phyloP scores from a whole-genome alignment of 2,113 vertebrate species.

The Python bivittatus region DNA sequence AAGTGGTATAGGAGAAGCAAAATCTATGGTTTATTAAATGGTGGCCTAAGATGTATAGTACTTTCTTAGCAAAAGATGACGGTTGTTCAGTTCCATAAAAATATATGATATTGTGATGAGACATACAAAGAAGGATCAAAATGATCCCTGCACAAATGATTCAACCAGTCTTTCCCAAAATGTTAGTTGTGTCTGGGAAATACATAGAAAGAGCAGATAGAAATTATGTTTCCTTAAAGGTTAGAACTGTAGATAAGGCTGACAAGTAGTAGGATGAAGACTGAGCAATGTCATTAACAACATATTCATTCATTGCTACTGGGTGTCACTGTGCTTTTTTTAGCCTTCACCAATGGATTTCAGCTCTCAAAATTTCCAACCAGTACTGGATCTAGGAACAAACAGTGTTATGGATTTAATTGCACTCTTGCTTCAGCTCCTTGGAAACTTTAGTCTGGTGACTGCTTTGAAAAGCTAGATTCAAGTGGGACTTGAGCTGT shows the following conservation, averaged over 20 bases:
- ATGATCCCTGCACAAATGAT: neutral
- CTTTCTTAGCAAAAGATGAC: neutral
- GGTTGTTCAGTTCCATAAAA: neutral
- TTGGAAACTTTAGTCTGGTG: neutral
- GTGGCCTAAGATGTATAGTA: neutral
- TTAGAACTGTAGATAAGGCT: neutral
- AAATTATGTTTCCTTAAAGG: neutral
- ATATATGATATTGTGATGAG: neutral
- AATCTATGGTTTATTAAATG: neutral
- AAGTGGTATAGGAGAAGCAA: neutral
- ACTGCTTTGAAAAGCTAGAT: neutral
- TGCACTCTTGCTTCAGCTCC: neutral
- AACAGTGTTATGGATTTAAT: no score
- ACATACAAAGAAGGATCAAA: neutral
- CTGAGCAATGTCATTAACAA: neutral
- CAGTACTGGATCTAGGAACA: neutral
- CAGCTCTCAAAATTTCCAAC: neutral
- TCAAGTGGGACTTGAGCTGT: neutral
- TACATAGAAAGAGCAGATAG: neutral
- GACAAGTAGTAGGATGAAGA: neutral
- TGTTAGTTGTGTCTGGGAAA: neutral
- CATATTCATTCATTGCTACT: neutral
- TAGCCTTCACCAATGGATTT: neutral
- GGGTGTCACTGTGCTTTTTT: no score
- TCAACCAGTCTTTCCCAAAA: neutral